Evolutionary conservation across 1,140 invertebrate genomes (phyloP).

Genomic region (Sitodiplosis mosellana): DNA sequence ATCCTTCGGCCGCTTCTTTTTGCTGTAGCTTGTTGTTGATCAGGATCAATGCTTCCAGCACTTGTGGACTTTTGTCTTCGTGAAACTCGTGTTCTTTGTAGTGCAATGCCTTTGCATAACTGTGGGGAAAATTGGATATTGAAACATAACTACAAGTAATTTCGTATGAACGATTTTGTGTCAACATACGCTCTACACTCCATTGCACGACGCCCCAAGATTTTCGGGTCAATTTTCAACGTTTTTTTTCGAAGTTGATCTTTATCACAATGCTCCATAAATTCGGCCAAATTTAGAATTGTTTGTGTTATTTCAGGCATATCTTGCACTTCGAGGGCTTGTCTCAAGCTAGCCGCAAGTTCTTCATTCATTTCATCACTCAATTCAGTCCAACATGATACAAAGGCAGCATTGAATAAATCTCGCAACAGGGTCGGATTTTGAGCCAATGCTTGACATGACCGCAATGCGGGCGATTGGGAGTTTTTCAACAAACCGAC

Average conservation of each 20-base stretch:
- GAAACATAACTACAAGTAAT: too few relatives aligned
- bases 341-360: conserved; percentile 68
- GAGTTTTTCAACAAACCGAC: conserved; percentile 91
- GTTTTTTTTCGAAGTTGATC: conserved; percentile 35
- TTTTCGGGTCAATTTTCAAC: conserved; percentile 68
- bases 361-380: conserved; percentile 65
- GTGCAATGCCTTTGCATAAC: conserved; percentile 85
- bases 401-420: conserved; percentile 96
- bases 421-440: conserved; percentile 83
- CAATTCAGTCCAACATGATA: conserved; percentile 96
- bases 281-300: conserved; percentile 93
- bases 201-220: conserved; percentile 68
- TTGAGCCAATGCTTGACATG: conserved; percentile 83
- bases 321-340: conserved; percentile 81
- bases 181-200: conserved; percentile 44
- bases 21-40: conserved; percentile 99
- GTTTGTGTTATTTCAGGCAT: conserved; percentile 95
- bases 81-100: conserved; percentile 98
- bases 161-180: conserved; percentile 5
- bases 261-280: conserved; percentile 98
- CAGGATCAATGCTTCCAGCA: conserved; percentile 84
- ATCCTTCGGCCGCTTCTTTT: conserved; percentile 86
- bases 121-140: not conserved
- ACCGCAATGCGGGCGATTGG: conserved; percentile 77
- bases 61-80: conserved; percentile 37